Evolutionary conservation across 2,113 vertebrate species (phyloP).

Genomic region (Mastomys coucha): DNA sequence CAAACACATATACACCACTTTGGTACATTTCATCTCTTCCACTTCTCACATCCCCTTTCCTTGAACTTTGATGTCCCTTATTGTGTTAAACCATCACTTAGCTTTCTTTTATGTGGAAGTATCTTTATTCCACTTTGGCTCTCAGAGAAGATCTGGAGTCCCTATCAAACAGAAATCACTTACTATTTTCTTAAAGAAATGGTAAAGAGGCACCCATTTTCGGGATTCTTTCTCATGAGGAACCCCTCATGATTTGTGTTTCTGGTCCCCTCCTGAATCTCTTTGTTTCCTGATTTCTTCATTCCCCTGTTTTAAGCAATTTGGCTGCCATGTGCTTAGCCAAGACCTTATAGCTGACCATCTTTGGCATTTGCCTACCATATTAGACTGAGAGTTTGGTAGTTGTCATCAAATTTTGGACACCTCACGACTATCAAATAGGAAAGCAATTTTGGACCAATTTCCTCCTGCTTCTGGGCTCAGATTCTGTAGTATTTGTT

Average conservation of each 20-base stretch:
- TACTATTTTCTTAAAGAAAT: not conserved
- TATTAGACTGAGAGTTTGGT: not conserved
- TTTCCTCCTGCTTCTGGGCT: not conserved
- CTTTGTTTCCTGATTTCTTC: not conserved
- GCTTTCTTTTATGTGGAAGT: constrained; percentile 11
- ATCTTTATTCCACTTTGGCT: constrained; percentile 5
- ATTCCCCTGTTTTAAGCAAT: not conserved
- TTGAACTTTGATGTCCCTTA: not conserved
- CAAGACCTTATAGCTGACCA: not conserved
- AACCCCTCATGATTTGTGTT: constrained; percentile 10
- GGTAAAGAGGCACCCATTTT: not conserved
- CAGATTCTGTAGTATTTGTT: not conserved
- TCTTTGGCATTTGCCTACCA: not conserved
- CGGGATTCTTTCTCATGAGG: not conserved
- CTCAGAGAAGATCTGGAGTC: not conserved
- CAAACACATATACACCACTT: not conserved
- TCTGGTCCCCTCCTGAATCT: not conserved
- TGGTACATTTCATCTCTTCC: not conserved
- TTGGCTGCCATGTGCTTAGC: not conserved
- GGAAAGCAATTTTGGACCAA: not conserved
- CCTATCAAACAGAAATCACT: not conserved
- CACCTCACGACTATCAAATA: not conserved
- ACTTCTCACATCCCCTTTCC: not conserved
- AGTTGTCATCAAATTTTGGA: constrained; percentile 5
- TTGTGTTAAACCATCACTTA: not conserved